A percentile compares a stretch with the other conserved stretches of the same genome.
These are phyloP conservation scores for Tonatia bakeri DNA, from an alignment of 2,113 vertebrate genomes.

Conservation along the genomic window DNA sequence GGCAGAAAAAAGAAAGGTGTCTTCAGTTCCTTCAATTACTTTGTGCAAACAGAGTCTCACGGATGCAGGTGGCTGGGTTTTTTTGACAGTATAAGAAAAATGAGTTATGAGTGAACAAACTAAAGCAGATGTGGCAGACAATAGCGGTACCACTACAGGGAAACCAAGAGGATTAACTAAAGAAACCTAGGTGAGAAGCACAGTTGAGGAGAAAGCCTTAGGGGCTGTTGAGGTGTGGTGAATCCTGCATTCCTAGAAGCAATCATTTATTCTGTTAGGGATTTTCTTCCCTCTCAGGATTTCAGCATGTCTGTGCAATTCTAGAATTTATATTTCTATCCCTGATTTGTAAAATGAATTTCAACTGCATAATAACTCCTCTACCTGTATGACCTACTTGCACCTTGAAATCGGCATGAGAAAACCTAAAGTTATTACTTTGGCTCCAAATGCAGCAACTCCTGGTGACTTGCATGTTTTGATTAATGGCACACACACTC, in stretches of 20 bases:
- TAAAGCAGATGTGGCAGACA: neutral
- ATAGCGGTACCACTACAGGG: neutral
- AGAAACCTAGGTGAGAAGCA: neutral
- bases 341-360: neutral
- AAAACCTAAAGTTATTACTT: constrained; percentile 43
- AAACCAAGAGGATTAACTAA: neutral
- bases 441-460: neutral
- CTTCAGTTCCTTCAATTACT: neutral
- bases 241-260: neutral
- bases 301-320: neutral
- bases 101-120: neutral
- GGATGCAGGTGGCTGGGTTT: neutral
- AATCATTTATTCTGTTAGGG: neutral
- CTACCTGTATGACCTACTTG: constrained; percentile 27
- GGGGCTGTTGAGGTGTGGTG: neutral
- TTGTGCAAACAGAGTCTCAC: neutral
- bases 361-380: neutral
- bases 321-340: constrained; percentile 23
- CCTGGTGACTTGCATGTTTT: neutral
- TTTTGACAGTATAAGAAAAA: neutral
- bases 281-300: neutral
- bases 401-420: neutral
- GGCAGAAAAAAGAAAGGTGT: neutral
- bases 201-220: neutral
- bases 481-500: neutral